phyloP scores from a whole-genome alignment of 2,797 vertebrate genomes.

The Hypotaenidia okinawae region DNA sequence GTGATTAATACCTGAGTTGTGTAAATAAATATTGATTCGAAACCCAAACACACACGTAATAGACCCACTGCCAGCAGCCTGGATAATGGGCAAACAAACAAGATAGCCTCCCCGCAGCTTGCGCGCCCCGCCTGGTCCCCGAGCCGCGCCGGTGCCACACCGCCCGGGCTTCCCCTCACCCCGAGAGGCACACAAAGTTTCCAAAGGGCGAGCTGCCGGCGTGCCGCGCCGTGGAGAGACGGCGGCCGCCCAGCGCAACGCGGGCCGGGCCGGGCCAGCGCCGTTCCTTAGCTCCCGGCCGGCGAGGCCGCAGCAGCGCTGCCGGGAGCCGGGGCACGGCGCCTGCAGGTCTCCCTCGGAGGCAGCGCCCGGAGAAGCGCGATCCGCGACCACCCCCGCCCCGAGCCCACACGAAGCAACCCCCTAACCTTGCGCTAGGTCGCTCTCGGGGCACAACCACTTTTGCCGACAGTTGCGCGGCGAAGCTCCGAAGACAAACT shows the following conservation, averaged over 20 bases:
- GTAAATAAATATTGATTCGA: constrained; percentile 11
- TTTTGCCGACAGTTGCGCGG: not conserved
- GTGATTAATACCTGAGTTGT: constrained; percentile 11
- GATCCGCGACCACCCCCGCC: not conserved
- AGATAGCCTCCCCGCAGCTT: not conserved
- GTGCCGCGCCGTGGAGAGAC: not conserved
- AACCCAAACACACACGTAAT: not conserved
- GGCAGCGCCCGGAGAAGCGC: not conserved
- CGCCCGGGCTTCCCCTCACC: not conserved
- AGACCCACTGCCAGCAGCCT: not conserved
- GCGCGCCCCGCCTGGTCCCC: not conserved
- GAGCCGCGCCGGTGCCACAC: not conserved
- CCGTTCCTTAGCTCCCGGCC: not conserved
- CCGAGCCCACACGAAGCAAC: fast-evolving
- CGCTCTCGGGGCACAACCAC: not conserved
- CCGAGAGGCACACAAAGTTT: not conserved
- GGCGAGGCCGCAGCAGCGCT: not conserved
- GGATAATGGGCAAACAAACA: not conserved
- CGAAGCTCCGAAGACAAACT: not conserved
- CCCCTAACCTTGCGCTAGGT: not conserved
- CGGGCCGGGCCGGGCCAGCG: not conserved
- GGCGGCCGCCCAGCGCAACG: not conserved
- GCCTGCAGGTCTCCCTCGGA: not conserved
- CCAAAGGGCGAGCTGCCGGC: not conserved
- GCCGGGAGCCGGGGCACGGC: not conserved